Conservation (phyloP, 1,140 invertebrate species). For the Drosophila persimilis region DNA sequence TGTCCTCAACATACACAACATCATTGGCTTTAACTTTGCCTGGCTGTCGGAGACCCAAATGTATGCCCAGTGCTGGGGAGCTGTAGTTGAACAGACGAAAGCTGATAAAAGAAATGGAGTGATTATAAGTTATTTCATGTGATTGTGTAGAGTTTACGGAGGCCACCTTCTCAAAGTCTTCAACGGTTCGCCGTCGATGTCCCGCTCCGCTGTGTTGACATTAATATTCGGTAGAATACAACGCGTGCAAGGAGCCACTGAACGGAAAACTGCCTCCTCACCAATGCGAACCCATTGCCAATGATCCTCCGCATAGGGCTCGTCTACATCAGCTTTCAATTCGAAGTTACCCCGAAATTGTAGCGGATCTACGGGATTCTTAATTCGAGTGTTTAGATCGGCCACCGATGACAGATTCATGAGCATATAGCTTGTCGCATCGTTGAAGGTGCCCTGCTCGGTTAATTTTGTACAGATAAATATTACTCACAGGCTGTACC, state of each 20-base stretch:
- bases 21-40: slow-evolving; percentile 70
- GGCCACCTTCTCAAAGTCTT: slow-evolving; percentile 83
- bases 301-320: slow-evolving; percentile 84
- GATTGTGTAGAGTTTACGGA: background rate
- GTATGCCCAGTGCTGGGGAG: slow-evolving; percentile 72
- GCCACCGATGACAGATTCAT: slow-evolving; percentile 83
- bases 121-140: background rate
- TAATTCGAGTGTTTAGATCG: slow-evolving; percentile 83
- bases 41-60: slow-evolving; percentile 68
- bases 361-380: slow-evolving; percentile 83
- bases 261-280: slow-evolving; percentile 76
- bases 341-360: slow-evolving; percentile 85
- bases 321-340: slow-evolving; percentile 82
- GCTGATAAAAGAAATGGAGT: slow-evolving; percentile 27
- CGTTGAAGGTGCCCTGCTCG: slow-evolving; percentile 83
- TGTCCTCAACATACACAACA: slow-evolving; percentile 69
- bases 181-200: slow-evolving; percentile 84
- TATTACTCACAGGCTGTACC: too few species aligned
- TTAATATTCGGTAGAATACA: slow-evolving; percentile 86
- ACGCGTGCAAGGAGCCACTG: slow-evolving; percentile 82
- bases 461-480: background rate
- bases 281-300: slow-evolving; percentile 83
- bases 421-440: slow-evolving; percentile 84
- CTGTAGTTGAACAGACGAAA: slow-evolving; percentile 68
- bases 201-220: slow-evolving; percentile 84